Evolutionary conservation across 37 sponge, comb jelly and placozoan genomes (phyloP).

Genomic region (Hexactinellida sp.): DNA sequence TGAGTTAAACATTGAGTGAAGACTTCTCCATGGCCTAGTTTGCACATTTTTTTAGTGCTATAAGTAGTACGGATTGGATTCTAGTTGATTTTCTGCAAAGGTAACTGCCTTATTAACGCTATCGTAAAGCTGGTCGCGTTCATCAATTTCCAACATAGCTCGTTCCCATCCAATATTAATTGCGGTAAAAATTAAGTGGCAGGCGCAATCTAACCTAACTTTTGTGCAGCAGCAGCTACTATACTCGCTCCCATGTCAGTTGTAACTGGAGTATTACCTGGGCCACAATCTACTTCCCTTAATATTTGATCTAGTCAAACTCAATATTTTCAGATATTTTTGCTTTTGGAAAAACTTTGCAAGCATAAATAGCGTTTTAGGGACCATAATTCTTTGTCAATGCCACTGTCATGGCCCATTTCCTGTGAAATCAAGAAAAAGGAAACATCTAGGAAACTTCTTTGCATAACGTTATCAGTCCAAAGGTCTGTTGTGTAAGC

Average conservation of each 20-base stretch:
- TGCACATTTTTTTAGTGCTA: background rate
- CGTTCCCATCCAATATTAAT: slow-evolving; percentile 15
- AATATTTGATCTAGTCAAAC: slow-evolving; percentile 1
- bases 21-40: background rate
- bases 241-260: background rate
- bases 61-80: background rate
- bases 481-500: background rate
- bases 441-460: background rate
- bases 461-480: background rate
- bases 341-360: slow-evolving; percentile 12
- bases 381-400: slow-evolving; percentile 7
- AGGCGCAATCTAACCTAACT: slow-evolving; percentile 9
- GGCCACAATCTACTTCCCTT: background rate
- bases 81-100: background rate
- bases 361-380: background rate
- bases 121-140: background rate
- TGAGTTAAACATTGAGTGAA: background rate
- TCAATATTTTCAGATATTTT: slow-evolving; percentile 9
- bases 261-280: slow-evolving; percentile 8
- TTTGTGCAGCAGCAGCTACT: slow-evolving; percentile 9
- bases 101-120: background rate
- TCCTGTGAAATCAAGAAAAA: background rate
- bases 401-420: background rate
- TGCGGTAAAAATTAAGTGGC: background rate
- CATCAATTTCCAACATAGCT: background rate